Conservation (phyloP, 35 echinoderm and acorn worm genomes). For the Stichopus chloronotus region DNA sequence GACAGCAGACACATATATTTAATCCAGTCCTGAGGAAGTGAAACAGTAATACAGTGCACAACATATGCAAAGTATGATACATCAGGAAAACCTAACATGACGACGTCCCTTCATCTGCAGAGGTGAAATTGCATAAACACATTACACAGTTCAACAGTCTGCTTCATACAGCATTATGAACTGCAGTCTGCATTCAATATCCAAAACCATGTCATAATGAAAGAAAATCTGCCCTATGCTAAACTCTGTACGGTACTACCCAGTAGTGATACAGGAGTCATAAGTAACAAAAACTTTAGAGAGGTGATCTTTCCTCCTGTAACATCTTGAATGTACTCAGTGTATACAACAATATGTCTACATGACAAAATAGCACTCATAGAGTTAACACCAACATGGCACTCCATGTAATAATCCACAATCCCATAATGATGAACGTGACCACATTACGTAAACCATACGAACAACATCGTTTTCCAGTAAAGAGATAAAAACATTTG, state of each 20-base stretch:
- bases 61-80: background rate
- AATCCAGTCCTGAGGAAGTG: no score
- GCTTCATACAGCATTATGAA: background rate
- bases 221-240: conserved; percentile 7
- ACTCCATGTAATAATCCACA: conserved; percentile 6
- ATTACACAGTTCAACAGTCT: background rate
- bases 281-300: background rate
- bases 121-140: background rate
- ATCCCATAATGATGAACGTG: background rate
- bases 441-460: no score
- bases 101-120: background rate
- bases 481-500: no score
- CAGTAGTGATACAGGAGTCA: background rate
- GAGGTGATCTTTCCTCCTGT: background rate
- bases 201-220: conserved; percentile 4
- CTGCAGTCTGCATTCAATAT: background rate
- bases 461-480: no score
- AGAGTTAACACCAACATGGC: conserved; percentile 12
- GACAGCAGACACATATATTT: no score
- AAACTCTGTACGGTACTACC: background rate
- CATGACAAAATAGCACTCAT: conserved; percentile 9
- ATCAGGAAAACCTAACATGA: background rate
- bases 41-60: background rate
- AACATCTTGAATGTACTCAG: conserved; percentile 5
- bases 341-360: background rate